Evolutionary conservation across 2,797 vertebrate genomes (phyloP).

Genomic region (Sebastes jordani): DNA sequence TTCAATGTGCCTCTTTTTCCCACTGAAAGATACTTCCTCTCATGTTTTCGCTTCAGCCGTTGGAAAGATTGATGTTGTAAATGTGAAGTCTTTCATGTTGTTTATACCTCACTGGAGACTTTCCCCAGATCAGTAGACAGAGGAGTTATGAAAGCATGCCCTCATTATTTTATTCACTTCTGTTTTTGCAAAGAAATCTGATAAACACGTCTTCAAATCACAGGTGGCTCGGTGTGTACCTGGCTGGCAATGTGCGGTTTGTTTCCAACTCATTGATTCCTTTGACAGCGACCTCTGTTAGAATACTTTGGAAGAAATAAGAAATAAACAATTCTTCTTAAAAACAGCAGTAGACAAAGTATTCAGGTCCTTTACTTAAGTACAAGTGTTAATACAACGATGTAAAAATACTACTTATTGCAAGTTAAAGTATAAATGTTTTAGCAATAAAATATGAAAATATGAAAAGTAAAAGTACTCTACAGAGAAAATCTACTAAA

Average conservation of each 20-base stretch:
- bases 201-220: background rate
- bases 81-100: conserved; percentile 46
- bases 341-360: background rate
- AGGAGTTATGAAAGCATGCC: conserved; percentile 34
- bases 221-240: background rate
- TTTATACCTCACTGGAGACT: conserved; percentile 35
- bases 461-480: background rate
- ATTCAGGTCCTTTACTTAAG: background rate
- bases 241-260: background rate
- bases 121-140: conserved; percentile 35
- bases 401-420: background rate
- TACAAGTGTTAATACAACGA: background rate
- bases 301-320: background rate
- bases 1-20: conserved; percentile 18
- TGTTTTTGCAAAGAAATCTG: conserved; percentile 1
- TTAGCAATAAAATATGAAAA: background rate
- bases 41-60: conserved; percentile 29
- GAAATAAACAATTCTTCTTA: background rate
- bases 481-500: background rate
- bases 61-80: conserved; percentile 58
- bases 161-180: background rate
- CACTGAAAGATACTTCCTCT: conserved; percentile 22
- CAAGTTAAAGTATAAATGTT: too few species aligned
- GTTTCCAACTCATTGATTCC: background rate
- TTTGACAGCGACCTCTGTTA: background rate